phyloP scores from a whole-genome alignment of 2,888 invertebrate species.

The Troides oblongomaculatus region DNA sequence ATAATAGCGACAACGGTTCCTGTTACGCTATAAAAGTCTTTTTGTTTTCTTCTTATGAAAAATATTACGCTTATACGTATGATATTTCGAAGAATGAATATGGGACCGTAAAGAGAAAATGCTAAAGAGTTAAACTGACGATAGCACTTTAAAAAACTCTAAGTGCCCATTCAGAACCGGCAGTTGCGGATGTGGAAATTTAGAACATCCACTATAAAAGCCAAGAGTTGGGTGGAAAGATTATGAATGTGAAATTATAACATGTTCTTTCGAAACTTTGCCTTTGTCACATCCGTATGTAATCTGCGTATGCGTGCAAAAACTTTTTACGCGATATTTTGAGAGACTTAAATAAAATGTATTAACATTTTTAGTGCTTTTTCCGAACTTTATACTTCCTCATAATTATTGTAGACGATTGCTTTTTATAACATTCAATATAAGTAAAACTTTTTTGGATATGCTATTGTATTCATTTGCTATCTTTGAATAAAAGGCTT shows the following conservation, averaged over 20 bases:
- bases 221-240: background rate
- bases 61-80: background rate
- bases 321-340: background rate
- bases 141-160: constrained; percentile 14
- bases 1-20: constrained; percentile 3
- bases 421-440: too few relatives aligned
- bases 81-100: background rate
- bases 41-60: background rate
- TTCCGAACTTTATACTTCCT: background rate
- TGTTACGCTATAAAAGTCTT: background rate
- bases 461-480: too few relatives aligned
- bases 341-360: background rate
- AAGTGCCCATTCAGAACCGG: constrained; percentile 15
- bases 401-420: background rate
- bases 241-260: constrained; percentile 2
- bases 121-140: constrained; percentile 16
- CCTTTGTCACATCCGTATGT: constrained; percentile 1
- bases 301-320: background rate
- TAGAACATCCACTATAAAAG: constrained; percentile 4
- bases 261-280: background rate
- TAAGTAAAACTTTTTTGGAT: too few relatives aligned
- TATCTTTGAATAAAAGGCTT: too few relatives aligned
- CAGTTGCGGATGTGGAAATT: constrained; percentile 16
- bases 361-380: background rate
- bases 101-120: constrained; percentile 4